These are phyloP conservation scores for Formica exsecta DNA, from an alignment of 1,140 invertebrate species.

Conservation along the genomic window DNA sequence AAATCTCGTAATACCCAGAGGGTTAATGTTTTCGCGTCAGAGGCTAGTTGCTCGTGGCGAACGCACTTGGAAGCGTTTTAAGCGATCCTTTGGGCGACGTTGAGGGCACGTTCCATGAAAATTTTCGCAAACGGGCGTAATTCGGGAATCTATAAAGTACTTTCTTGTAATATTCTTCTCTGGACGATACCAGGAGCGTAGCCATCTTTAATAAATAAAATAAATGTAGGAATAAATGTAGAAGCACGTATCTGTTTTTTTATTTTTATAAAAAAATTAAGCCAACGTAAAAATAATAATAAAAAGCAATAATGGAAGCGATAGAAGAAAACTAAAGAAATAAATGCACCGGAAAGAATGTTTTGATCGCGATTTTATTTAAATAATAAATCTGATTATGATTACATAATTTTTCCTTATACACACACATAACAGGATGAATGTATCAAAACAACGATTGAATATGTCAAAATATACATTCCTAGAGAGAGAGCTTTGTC, in stretches of 20 bases:
- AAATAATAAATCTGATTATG: background rate
- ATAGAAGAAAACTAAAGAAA: background rate
- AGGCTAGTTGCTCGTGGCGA: constrained; percentile 34
- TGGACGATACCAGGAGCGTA: background rate
- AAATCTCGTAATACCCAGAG: constrained; percentile 32
- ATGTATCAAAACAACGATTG: background rate
- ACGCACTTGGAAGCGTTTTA: constrained; percentile 38
- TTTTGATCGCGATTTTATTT: background rate
- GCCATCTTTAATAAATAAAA: too few species aligned
- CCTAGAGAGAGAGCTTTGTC: too few species aligned
- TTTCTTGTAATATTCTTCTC: constrained; percentile 27
- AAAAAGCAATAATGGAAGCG: background rate
- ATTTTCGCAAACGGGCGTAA: constrained; percentile 49
- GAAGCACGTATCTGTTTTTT: background rate
- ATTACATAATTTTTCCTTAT: background rate
- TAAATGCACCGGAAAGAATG: background rate
- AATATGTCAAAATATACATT: background rate
- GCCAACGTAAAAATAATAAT: background rate
- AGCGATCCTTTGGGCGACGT: constrained; percentile 54
- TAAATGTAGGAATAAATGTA: background rate
- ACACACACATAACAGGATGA: background rate
- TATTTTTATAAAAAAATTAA: background rate
- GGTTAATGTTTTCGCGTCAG: constrained; percentile 50
- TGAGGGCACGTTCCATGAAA: constrained; percentile 45
- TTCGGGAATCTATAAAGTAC: constrained; percentile 38